Evolutionary conservation across 2,113 vertebrate species (phyloP), one percentile per base, ranked within the genome.

Genomic region (Megatriorchis doriae): DNA sequence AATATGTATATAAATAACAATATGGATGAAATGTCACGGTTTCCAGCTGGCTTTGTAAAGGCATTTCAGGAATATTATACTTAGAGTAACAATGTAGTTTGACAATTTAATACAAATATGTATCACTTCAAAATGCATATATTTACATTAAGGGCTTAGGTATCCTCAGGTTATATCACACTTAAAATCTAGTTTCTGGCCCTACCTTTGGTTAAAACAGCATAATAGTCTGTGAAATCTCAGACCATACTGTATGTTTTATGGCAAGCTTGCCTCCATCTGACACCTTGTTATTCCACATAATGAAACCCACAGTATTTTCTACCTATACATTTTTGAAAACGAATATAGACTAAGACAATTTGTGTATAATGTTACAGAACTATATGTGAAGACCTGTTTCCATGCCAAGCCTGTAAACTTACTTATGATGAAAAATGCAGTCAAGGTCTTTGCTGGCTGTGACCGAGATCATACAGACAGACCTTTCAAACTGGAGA

Each of bases 1-100:
- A 98, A 98, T 97, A 97, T 97, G 94, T 97, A 94, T 97, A 95
- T 98, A 98, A 98, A 98, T 98, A 97, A 98, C 95, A 97, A 93
- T 97, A 96, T 96, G 96, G 96, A 97, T 95, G 97, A 97, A 97
- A 97, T 98, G 97, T 97, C 96, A 97, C 89, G 77, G 93, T 94
- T 97, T 97, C 95, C 96, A 97, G 97, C 97, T 97, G 97, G 95
- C 96, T 97, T 95, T 96, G 95, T 94, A 84, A 97, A 97, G 95
- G 48, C 81, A 21, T 97, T 97, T 97, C 78, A 97, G 95, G 96
- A 90, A 94, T 96, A 95, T 94, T 97, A 84, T 86, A 88, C 90
- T 96, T 97, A 90, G 77, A 81, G 72, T 90, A 96, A 95, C 92
- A 96, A 32, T 71, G 65, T 85, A 90, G 75, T 68, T 12, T 96